Percentiles rank a stretch among this genome's conserved stretches.
These are phyloP conservation scores for Alouatta palliata DNA, from an alignment of 2,113 vertebrate species.

Conservation along the genomic window DNA sequence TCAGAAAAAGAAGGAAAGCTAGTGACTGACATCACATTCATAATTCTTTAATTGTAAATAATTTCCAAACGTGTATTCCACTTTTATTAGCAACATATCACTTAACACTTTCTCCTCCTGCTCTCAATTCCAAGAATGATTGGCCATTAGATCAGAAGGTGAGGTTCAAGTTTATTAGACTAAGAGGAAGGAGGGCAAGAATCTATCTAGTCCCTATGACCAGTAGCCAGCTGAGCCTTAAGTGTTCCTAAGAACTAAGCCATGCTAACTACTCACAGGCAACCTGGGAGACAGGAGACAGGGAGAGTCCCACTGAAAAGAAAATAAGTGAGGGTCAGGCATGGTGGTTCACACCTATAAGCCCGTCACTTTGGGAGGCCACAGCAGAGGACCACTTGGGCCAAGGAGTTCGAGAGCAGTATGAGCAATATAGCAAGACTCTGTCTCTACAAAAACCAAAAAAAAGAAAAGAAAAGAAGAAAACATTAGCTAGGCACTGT, in stretches of 20 bases:
- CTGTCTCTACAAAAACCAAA: no score
- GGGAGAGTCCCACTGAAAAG: accelerated
- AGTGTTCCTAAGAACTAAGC: neutral
- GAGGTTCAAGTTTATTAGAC: neutral
- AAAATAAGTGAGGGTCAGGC: neutral
- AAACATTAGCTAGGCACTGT: no score
- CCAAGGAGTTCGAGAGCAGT: no score
- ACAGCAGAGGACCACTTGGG: no score
- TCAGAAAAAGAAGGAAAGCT: neutral
- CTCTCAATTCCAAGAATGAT: neutral
- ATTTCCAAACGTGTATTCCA: neutral
- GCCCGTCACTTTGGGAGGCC: no score
- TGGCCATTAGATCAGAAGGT: neutral
- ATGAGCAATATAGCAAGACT: no score
- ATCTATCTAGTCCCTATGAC: neutral
- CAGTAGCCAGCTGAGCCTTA: neutral
- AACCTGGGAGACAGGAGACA: neutral
- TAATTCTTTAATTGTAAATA: neutral
- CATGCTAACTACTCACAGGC: neutral
- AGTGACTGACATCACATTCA: neutral
- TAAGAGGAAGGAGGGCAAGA: neutral
- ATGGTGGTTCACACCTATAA: no score
- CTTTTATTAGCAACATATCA: neutral
- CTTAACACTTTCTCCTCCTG: neutral
- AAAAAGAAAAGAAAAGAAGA: no score